Evolutionary conservation across 2,113 vertebrate species (phyloP), one percentile per base, ranked within the genome.

Genomic region (Nyctereutes procyonoides): DNA sequence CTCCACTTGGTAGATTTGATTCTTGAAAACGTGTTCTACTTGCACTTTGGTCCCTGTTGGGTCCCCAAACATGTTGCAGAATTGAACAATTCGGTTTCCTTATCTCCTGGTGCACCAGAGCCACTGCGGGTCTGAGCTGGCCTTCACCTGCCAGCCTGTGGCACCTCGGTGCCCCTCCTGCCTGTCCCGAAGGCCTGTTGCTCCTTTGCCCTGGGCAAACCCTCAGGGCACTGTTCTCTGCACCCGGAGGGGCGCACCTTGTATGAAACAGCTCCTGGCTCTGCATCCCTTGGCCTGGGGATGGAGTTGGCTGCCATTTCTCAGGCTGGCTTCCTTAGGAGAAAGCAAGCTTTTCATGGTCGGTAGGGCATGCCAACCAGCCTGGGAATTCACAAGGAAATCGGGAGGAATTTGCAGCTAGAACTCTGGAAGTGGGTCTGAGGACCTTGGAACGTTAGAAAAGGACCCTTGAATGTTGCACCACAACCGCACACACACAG

Each of bases 291-390:
- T 32, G 43, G 51, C 53, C 69, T 20, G 55, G 48, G 86, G 58
- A 38, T 90, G 90, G 74, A 12, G 51, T 77, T 94, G 96, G 94
- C 76, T 38, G 28, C 76, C 28, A 77, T 55, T 32, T 76, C 19
- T 73, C 43, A 82, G 91, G 55, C 82, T 35, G 30, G 56, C 62
- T 76, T 83, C 65, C 10, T 32, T 43, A 20, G 58, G 90, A 97
- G 74, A 76, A 86, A 89, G 73, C 80, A 90, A 8, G 86, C 67
- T 97, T 90, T 90, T 89, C 74, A n/a, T 84, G 35, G 76, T 53
- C 0, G 2, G 76, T 22, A 32, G 77, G 81, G 48, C 28, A 4
- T 48, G 73, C 65, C 35, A 8, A 48, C 69, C 28, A 19, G 62
- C 56, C 12, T 0, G 15, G 77, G 69, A 67, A 84, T 84, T 92